phyloP scores from a whole-genome alignment of 2,797 vertebrate genomes.

The Centropyge bicolor region DNA sequence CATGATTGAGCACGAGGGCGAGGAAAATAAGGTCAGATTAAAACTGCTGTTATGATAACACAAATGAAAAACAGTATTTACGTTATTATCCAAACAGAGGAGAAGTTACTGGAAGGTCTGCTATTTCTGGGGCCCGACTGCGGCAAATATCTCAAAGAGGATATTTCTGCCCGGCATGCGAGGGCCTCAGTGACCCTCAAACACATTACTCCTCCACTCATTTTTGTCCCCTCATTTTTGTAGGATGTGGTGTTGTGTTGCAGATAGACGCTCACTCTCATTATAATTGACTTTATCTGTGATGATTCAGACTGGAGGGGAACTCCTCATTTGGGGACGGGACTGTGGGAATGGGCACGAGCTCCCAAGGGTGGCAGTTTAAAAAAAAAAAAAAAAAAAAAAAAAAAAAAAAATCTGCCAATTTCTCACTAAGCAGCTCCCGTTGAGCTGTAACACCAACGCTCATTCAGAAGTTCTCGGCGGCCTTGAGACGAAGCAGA shows the following conservation, averaged over 20 bases:
- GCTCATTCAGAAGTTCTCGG: slow-evolving; percentile 58
- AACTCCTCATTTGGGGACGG: slow-evolving; percentile 60
- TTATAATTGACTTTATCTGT: slow-evolving; percentile 36
- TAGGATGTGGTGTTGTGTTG: slow-evolving; percentile 18
- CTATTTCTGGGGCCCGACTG: slow-evolving; percentile 71
- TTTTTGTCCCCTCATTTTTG: slow-evolving; percentile 13
- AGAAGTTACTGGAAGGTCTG: slow-evolving; percentile 76
- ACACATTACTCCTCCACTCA: slow-evolving; percentile 51
- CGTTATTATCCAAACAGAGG: slow-evolving; percentile 72
- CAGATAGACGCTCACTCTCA: slow-evolving; percentile 19
- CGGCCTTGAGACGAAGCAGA: slow-evolving; percentile 66
- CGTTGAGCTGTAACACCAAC: slow-evolving; percentile 19
- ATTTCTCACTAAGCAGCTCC: slow-evolving; percentile 49
- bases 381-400: too few relatives aligned
- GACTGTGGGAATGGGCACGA: slow-evolving; percentile 76
- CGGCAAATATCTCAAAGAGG: slow-evolving; percentile 67
- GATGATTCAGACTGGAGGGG: slow-evolving; percentile 49
- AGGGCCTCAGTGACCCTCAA: slow-evolving; percentile 59
- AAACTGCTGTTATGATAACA: slow-evolving; percentile 67
- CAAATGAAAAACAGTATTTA: slow-evolving; percentile 74
- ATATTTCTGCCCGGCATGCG: slow-evolving; percentile 62
- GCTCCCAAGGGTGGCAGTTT: slow-evolving; percentile 54
- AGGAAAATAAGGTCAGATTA: slow-evolving; percentile 50
- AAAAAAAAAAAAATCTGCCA: slow-evolving; percentile 30
- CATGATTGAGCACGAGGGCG: slow-evolving; percentile 50